Evolutionary conservation across 2,113 vertebrate species (phyloP).

Genomic region (Mastomys coucha): DNA sequence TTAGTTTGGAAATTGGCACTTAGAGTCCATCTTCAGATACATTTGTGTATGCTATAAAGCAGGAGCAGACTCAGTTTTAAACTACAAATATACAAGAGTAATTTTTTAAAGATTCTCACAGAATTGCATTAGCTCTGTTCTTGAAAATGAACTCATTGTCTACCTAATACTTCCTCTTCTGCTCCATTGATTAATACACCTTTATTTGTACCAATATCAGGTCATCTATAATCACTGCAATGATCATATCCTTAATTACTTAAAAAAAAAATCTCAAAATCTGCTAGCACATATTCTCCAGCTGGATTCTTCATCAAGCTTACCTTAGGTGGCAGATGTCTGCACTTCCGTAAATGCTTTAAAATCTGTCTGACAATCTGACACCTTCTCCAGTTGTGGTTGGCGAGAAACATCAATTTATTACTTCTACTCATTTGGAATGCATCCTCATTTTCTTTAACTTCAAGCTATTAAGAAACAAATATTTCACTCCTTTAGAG

Average conservation of each 20-base stretch:
- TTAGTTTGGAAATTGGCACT: background rate
- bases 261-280: background rate
- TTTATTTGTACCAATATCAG: background rate
- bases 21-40: background rate
- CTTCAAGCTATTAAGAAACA: background rate
- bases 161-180: background rate
- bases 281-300: background rate
- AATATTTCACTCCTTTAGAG: background rate
- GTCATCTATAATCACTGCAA: background rate
- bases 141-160: constrained; percentile 20
- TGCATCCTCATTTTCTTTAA: background rate
- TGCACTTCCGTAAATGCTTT: background rate
- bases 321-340: background rate
- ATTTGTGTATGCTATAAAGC: background rate
- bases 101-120: background rate
- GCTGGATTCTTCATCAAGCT: background rate
- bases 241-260: background rate
- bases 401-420: background rate
- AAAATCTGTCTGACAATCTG: background rate
- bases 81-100: background rate
- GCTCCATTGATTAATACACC: background rate
- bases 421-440: background rate
- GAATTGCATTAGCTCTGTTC: background rate
- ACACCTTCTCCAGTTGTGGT: background rate
- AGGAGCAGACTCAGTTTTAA: background rate